These are phyloP conservation scores for Tromatobia lineatoria DNA, from an alignment of 2,888 invertebrate species.

Conservation along the genomic window DNA sequence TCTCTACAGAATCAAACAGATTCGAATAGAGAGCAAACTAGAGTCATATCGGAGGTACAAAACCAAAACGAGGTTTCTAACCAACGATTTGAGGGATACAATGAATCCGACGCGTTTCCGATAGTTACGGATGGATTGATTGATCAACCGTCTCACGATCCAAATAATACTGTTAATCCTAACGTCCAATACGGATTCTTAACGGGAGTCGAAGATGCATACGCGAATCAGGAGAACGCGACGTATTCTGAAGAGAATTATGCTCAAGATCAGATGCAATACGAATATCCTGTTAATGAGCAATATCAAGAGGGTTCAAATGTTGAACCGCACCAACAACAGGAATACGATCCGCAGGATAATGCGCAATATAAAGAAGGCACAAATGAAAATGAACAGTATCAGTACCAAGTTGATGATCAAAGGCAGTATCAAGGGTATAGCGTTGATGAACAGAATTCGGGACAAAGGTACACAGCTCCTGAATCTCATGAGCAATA, in stretches of 20 bases:
- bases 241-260: conserved; percentile 59
- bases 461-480: conserved; percentile 37
- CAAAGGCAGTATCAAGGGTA: conserved; percentile 52
- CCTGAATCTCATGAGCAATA: too few species aligned
- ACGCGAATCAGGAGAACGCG: conserved; percentile 21
- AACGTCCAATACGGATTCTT: conserved; percentile 20
- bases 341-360: conserved; percentile 38
- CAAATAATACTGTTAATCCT: conserved; percentile 32
- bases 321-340: conserved; percentile 40
- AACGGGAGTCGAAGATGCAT: conserved; percentile 34
- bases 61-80: not conserved
- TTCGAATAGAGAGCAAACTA: not conserved
- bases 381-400: conserved; percentile 50
- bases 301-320: conserved; percentile 48
- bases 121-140: conserved; percentile 20
- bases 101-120: not conserved
- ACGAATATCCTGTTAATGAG: conserved; percentile 60
- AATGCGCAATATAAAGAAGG: conserved; percentile 49
- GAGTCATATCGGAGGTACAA: not conserved
- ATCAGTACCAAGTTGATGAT: conserved; percentile 26
- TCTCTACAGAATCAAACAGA: conserved; percentile 21
- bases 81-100: not conserved
- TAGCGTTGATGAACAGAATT: conserved; percentile 32
- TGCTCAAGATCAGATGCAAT: conserved; percentile 62
- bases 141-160: not conserved